Percentiles rank a stretch among this genome's conserved stretches.
phyloP scores from a whole-genome alignment of 2,888 invertebrate species.

The Villa cingulata region DNA sequence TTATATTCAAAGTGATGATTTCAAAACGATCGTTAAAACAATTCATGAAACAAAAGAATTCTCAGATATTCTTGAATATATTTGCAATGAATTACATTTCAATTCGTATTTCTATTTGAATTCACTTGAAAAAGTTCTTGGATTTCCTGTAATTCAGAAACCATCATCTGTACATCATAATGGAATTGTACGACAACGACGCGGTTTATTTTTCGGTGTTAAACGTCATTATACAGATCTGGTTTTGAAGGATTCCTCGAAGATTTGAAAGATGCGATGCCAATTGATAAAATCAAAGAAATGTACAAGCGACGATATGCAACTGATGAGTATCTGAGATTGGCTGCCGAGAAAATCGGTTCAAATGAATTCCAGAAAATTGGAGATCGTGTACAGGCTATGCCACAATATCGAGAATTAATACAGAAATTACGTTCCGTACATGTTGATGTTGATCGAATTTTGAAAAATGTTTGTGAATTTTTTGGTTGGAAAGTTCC shows the following conservation, averaged over 20 bases:
- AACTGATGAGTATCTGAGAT: conserved; percentile 7
- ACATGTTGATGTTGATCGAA: conserved; percentile 7
- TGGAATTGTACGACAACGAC: too few relatives aligned
- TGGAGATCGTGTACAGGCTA: conserved; percentile 11
- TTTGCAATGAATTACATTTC: conserved; percentile 11
- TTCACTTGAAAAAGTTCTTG: conserved; percentile 9
- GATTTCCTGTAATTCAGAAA: conserved; percentile 9
- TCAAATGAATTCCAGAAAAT: conserved; percentile 10
- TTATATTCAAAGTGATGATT: conserved; percentile 6
- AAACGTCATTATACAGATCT: not conserved
- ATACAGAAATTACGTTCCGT: conserved; percentile 5
- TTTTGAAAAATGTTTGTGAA: conserved; percentile 7
- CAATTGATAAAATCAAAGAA: conserved; percentile 5
- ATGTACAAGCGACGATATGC: conserved; percentile 5
- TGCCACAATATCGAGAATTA: conserved; percentile 8
- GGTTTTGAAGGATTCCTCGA: conserved; percentile 9
- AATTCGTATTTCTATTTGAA: conserved; percentile 13
- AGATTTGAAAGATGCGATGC: conserved; percentile 7
- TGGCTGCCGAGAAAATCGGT: conserved; percentile 9
- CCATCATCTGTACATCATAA: conserved; percentile 1
- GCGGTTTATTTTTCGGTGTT: not conserved
- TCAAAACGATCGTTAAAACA: conserved; percentile 5
- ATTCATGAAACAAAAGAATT: conserved; percentile 11
- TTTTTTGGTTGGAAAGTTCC: conserved; percentile 10
- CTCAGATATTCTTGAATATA: conserved; percentile 8